Base-by-base conservation (phyloP, 2,113 vertebrate species). In the Zeus faber region DNA sequence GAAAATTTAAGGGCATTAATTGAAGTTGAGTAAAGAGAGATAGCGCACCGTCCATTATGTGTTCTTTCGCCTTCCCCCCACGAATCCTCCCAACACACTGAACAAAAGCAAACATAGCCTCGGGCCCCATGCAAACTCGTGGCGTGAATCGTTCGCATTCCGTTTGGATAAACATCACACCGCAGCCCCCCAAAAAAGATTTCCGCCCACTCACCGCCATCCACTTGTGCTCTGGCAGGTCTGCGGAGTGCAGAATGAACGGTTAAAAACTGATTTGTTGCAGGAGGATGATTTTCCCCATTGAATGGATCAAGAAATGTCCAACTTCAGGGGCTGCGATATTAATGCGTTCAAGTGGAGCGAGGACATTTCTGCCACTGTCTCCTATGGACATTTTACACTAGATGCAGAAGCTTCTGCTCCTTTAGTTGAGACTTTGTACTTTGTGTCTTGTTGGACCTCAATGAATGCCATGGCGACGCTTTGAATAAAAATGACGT, bases 91-190 rank as follows among this genome's bases (percentile, higher is more conserved):
- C 16, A 49, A 57, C 58, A n/a, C n/a, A n/a, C n/a, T n/a, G n/a
- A n/a, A n/a, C n/a, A n/a, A n/a, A n/a, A n/a, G n/a, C n/a, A 70
- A 64, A 67, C 49, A 26, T 21, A 25, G 46, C 45, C 49, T 25
- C 21, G 4, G 49, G 35, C 40, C n/a, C 27, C 27, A 2, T 1
- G 1, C n/a, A 49, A 57, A 56, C 50, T 49, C 33, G 33, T 54
- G 47, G n/a, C n/a, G n/a, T 40, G 22, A 50, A 54, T 58, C 47
- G 5, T 65, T 29, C 18, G 33, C 45, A 44, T 72, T 72, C 2
- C 37, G 3, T 11, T 20, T 24, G 53, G 55, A 57, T 72, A 58
- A 70, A 52, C 27, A 53, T 61, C 64, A 50, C 23, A 65, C 60
- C 58, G 63, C 48, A 39, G 23, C 43, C 11, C 43, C n/a, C n/a